Conservation (phyloP, 1,140 invertebrate species). For the Orchestia grillus region DNA sequence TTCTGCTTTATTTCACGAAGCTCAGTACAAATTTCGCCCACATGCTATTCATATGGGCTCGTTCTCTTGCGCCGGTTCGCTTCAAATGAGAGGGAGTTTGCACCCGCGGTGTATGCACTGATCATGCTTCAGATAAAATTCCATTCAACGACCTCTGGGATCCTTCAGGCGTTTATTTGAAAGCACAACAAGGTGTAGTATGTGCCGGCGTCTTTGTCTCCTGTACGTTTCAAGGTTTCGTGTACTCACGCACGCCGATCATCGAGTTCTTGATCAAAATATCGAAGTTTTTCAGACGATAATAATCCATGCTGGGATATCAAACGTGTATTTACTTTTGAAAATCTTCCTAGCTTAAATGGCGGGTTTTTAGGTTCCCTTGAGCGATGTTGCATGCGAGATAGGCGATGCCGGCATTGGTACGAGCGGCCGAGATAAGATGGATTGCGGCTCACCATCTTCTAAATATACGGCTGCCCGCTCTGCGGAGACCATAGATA, state of each 20-base stretch:
- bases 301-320: not conserved
- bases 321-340: not conserved
- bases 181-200: not conserved
- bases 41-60: not conserved
- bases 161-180: not conserved
- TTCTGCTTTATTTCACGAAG: not conserved
- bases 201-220: not conserved
- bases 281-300: not conserved
- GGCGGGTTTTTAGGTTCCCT: not conserved
- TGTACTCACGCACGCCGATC: not conserved
- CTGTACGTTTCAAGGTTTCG: not conserved
- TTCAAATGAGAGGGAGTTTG: not conserved
- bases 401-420: not conserved
- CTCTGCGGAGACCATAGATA: not conserved
- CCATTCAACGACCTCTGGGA: not conserved
- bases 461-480: constrained; percentile 30
- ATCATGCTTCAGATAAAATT: not conserved
- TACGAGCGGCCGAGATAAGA: not conserved
- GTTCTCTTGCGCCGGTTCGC: not conserved
- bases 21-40: not conserved
- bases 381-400: not conserved
- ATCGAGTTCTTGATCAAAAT: not conserved
- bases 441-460: not conserved
- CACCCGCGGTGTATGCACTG: not conserved
- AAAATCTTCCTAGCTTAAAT: not conserved